phyloP scores from a whole-genome alignment of 1,140 invertebrate species.

The Mylabris phalerata region DNA sequence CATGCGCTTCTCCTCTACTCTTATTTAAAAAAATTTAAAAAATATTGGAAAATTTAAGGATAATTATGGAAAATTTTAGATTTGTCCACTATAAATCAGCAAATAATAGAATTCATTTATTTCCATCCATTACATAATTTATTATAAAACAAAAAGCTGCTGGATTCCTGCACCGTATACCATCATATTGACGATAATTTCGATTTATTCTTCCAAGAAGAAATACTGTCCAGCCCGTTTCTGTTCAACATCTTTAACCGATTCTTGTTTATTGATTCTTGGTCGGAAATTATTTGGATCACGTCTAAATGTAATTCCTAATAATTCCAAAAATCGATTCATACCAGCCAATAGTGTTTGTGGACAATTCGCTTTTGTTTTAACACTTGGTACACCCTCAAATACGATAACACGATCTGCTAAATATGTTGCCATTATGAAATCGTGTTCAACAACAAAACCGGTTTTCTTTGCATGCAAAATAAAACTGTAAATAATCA shows the following conservation, averaged over 20 bases:
- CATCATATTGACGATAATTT: too few species aligned
- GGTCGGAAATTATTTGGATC: constrained; percentile 99
- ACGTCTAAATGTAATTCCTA: constrained; percentile 96
- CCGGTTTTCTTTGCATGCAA: constrained; percentile 99
- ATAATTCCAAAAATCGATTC: constrained; percentile 95
- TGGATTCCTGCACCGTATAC: too few species aligned
- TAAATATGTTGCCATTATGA: constrained; percentile 99
- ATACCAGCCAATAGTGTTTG: constrained; percentile 94
- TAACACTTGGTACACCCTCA: constrained; percentile 85
- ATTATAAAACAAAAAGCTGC: constrained; percentile 11
- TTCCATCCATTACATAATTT: constrained; percentile 11
- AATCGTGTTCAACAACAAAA: constrained; percentile 99
- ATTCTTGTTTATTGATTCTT: constrained; percentile 94
- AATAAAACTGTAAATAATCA: constrained; percentile 73
- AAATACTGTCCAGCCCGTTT: constrained; percentile 97
- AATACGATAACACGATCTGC: constrained; percentile 99
- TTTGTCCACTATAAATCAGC: too few species aligned
- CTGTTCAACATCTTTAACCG: constrained; percentile 97
- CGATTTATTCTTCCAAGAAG: constrained; percentile 88
- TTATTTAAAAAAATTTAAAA: too few species aligned
- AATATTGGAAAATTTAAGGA: too few species aligned
- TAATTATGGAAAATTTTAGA: too few species aligned
- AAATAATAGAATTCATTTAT: constrained; percentile 5
- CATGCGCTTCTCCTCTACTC: too few species aligned
- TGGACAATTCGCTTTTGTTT: constrained; percentile 84